Evolutionary conservation across 2,888 invertebrate genomes (phyloP), one percentile per base, ranked within the genome.

Genomic region (Aspidiotus rigidus): DNA sequence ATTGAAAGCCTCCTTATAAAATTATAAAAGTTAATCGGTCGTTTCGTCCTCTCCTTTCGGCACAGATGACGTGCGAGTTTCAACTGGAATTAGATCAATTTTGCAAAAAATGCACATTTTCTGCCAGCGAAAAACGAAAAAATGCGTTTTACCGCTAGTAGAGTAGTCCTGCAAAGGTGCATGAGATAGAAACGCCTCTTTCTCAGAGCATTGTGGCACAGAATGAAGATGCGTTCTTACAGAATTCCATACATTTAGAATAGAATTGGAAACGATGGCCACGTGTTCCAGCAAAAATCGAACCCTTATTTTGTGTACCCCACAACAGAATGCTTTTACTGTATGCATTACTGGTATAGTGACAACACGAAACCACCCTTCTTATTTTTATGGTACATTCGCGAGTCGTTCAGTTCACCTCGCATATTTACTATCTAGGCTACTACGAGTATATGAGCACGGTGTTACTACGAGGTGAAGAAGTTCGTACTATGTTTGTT

Each of bases 341-440:
- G 55, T 54, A 55, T 28, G 28, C 28, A 28, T 28, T 28, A 28
- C 28, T 28, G 28, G 28, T 28, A 28, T 28, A 28, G 28, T 28
- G 5, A 28, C 28, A 28, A 28, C 28, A 28, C 5, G 28, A 28
- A 28, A 28, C 28, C 54, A 49, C 54, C 54, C 64, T 54, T 55
- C 64, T 54, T 55, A 53, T 55, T 64, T 28, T 41, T 57, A 17
- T 55, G 54, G 64, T 64, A 54, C 64, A 64, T 64, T 60, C 54
- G 49, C 54, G 28, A 28, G 28, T 28, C 28, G 28, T 28, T 28
- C 28, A 54, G 64, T 64, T 64, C 64, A 64, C 64, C 64, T 64
- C 55, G 15, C 40, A 64, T 40, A 55, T 64, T 64, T 64, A 64
- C 64, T 64, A 64, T 64, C 54, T 64, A 64, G 64, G 64, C 64